Evolutionary conservation across 1,140 invertebrate species (phyloP).

Genomic region (Aphis craccivora): DNA sequence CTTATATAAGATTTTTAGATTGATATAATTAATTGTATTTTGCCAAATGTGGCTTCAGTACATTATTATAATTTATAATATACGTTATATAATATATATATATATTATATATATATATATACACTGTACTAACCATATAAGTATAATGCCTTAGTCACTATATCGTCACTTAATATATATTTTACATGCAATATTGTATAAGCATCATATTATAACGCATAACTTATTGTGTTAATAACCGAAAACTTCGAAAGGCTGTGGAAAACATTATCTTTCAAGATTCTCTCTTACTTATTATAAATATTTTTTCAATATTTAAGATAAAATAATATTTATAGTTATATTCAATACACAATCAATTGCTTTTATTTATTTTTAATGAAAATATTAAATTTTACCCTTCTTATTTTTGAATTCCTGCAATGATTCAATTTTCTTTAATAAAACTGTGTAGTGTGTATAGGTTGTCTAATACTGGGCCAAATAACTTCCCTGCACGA

Average conservation of each 20-base stretch:
- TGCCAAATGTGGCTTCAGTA: constrained; percentile 10
- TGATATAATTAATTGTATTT: constrained; percentile 27
- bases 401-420: not conserved
- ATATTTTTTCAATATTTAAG: constrained; percentile 30
- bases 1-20: constrained; percentile 27
- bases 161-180: not conserved
- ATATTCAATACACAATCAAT: not conserved
- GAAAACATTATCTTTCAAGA: constrained; percentile 35
- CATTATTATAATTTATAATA: not conserved
- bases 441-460: not conserved
- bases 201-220: constrained; percentile 1
- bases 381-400: not conserved
- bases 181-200: not conserved
- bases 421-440: not conserved
- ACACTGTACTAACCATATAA: constrained; percentile 28
- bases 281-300: not conserved
- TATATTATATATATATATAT: not conserved
- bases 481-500: not conserved
- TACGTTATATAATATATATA: not conserved
- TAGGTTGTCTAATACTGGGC: not conserved
- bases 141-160: not conserved
- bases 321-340: constrained; percentile 29
- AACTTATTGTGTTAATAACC: constrained; percentile 4
- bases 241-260: not conserved
- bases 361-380: not conserved